phyloP scores from a whole-genome alignment of 2,113 vertebrate species.

The Mustelus asterias region DNA sequence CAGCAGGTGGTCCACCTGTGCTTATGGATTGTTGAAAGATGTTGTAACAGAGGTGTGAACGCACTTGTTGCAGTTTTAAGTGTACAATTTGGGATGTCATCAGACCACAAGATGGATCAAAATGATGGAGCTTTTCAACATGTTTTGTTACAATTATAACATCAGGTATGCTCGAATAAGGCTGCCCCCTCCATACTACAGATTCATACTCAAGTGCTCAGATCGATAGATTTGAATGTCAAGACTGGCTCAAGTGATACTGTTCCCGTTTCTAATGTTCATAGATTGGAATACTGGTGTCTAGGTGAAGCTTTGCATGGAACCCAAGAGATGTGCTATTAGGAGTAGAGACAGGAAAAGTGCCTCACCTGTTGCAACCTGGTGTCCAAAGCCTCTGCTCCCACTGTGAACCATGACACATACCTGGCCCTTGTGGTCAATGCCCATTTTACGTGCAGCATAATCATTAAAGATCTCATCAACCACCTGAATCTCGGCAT shows the following conservation, averaged over 20 bases:
- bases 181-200: no score
- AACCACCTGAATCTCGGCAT: slow-evolving; percentile 94
- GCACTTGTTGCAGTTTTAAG: no score
- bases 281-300: neutral
- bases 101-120: no score
- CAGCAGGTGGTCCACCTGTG: no score
- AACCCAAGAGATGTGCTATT: neutral
- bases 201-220: no score
- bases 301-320: neutral
- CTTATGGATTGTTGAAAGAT: no score
- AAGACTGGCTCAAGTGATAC: neutral
- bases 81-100: no score
- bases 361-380: slow-evolving; percentile 87
- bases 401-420: slow-evolving; percentile 99
- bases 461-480: slow-evolving; percentile 97
- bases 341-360: neutral
- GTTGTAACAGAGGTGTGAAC: no score
- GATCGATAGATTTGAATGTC: no score
- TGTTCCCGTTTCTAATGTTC: neutral
- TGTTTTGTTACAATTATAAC: no score
- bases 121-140: no score
- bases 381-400: slow-evolving; percentile 91
- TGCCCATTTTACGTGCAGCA: slow-evolving; percentile 96
- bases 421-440: slow-evolving; percentile 94
- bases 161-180: no score